Base-by-base conservation (phyloP, 1,140 invertebrate species). In the Cephus cinctus region DNA sequence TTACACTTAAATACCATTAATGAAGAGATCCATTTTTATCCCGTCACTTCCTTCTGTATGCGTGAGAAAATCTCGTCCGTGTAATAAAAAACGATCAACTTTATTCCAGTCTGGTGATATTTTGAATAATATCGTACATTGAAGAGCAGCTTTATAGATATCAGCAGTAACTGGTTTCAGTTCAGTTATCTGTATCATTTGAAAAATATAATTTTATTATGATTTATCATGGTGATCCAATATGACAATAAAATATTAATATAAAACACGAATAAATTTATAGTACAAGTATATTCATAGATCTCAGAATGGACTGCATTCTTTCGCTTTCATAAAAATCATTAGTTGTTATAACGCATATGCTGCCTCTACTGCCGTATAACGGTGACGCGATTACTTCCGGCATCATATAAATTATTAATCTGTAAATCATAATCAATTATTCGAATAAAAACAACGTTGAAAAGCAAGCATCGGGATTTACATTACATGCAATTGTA, bases 71-170 rank as follows among this genome's bases (percentile, higher is more conserved):
- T 69, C n/a, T 27, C 50, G 50, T n/a, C 65, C 66, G 19, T 44
- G 38, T 19, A 71, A 43, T 18, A 63, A 59, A 27, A 59, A 63
- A 12, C 45, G 36, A 3, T 48, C 65, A 23, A 69, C 56, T 43
- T 57, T 61, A 46, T 69, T 70, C 69, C 69, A 72, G 9, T 22
- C 21, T 3, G 69, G 67, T 21, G 61, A 52, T 30, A 71, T 18
- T 20, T 54, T 61, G 14, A 56, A 52, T 23, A 61, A 47, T 40
- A 71, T 48, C 0, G 60, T 63, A 36, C 66, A 65, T 9, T 49
- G 51, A 14, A 72, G 50, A 38, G 65, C 69, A 15, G 40, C 19
- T 36, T 60, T 55, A 40, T 67, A 67, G 47, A 56, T 23, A 23
- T 59, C 47, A 20, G 1, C 15, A 3, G 56, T 47, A 34, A 67